Base-by-base conservation (phyloP, 2,888 invertebrate genomes). In the Erpobdella octoculata region DNA sequence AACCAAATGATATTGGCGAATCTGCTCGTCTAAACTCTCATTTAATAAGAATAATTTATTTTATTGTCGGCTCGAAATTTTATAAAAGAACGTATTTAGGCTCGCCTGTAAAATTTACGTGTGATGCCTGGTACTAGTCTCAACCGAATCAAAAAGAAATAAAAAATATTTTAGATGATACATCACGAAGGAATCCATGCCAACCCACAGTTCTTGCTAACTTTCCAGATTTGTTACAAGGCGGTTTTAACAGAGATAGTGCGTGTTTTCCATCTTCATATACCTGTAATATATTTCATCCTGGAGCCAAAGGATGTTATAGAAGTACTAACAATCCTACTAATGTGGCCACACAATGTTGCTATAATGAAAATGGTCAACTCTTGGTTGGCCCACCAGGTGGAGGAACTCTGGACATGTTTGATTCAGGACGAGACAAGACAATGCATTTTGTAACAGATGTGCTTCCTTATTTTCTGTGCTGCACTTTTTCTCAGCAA, bases 101-200 rank as follows among this genome's bases (percentile, higher is more conserved):
- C n/a, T n/a, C n/a, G n/a, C n/a, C n/a, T n/a, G n/a, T n/a, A 28
- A 21, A 9, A 53, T 53, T 53, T 4, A 25, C 53, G 1, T 53
- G 53, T 53, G 53, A 53, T 28, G n/a, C 15, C 28, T 71, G 71
- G 71, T 37, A 71, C 67, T 31, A 28, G 1, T 25, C 31, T 2
- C 37, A 71, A 62, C 66, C 66, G 12, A 21, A 37, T 18, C 18
- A 46, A 2, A 18, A 25, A 25, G 67, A 53, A 35, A 71, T 71
- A 25, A 46, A 18, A 21, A 5, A 12, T 1, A 71, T 71, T 21
- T 33, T 33, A 3, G 71, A 71, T 25, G 2, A 31, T 18, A 59
- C 33, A 67, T 67, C 71, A 9, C 33, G 58, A 36, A 5, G 53
- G 33, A 71, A 67, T 67, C 71, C 71, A 2, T 71, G 71, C 33